Conservation (phyloP, 1,140 invertebrate species). For the Eriocheir sinensis region DNA sequence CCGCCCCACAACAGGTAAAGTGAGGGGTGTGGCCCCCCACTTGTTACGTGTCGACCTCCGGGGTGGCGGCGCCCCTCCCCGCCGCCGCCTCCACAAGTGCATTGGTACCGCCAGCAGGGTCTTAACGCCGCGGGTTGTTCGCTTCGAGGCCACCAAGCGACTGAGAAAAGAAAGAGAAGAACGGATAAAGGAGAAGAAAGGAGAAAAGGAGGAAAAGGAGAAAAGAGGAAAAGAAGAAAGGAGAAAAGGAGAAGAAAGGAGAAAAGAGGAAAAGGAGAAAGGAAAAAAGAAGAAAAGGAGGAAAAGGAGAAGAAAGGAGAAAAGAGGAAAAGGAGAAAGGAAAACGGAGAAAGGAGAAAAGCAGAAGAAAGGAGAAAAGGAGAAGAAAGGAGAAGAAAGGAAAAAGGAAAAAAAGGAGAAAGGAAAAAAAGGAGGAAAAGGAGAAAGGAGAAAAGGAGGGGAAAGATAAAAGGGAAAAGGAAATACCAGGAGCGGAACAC, state of each 20-base stretch:
- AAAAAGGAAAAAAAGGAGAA: background rate
- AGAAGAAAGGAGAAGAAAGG: background rate
- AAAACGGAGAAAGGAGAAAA: background rate
- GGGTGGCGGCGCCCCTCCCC: background rate
- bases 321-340: background rate
- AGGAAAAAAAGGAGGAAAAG: background rate
- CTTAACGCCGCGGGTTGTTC: too few species aligned
- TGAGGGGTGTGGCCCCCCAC: conserved; percentile 32
- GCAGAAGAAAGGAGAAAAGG: background rate
- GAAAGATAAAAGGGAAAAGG: background rate
- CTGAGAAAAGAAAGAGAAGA: too few species aligned
- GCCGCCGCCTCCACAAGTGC: background rate
- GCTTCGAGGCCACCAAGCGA: too few species aligned
- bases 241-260: background rate
- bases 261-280: background rate
- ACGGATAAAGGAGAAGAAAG: background rate
- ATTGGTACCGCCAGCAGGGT: background rate
- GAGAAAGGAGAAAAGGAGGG: background rate
- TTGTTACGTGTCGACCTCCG: background rate
- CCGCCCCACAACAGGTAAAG: background rate
- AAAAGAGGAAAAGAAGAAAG: background rate
- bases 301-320: background rate
- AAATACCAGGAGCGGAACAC: background rate
- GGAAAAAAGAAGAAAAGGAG: background rate
- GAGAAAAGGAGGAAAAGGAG: background rate